Conservation (phyloP, 2,888 invertebrate species). For the Trisateles emortualis region DNA sequence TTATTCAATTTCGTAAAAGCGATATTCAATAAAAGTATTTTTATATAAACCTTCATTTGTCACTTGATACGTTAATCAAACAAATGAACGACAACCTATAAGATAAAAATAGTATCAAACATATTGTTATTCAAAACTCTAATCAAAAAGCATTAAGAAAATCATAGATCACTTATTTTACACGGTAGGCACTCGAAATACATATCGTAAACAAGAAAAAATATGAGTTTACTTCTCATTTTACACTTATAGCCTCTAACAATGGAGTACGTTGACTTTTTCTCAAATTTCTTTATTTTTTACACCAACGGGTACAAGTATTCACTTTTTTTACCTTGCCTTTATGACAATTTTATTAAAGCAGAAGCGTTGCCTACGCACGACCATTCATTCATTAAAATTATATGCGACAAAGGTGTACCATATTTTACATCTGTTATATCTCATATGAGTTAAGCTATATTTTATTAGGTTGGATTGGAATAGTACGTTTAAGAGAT, state of each 20-base stretch:
- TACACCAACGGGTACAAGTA: conserved; percentile 38
- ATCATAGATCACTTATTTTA: conserved; percentile 45
- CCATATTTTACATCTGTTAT: conserved; percentile 37
- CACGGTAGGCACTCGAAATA: conserved; percentile 41
- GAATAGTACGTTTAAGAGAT: no score
- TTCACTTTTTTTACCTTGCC: conserved; percentile 63
- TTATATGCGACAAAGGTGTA: conserved; percentile 52
- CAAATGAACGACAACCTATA: conserved; percentile 18
- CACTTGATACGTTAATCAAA: conserved; percentile 24
- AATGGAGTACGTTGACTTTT: conserved; percentile 67
- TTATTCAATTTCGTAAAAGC: neutral
- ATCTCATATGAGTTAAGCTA: neutral
- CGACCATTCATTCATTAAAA: conserved; percentile 74
- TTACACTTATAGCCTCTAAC: conserved; percentile 55
- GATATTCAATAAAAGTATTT: neutral
- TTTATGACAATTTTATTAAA: conserved; percentile 83
- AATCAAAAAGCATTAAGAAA: conserved; percentile 35
- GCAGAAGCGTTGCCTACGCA: conserved; percentile 70
- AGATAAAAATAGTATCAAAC: conserved; percentile 31
- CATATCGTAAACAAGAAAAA: conserved; percentile 44
- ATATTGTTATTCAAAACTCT: conserved; percentile 38
- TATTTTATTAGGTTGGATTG: no score
- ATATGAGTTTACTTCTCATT: conserved; percentile 45
- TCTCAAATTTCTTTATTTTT: conserved; percentile 53
- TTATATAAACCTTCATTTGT: conserved; percentile 2